A percentile compares a stretch with the other conserved stretches of the same genome.
Evolutionary conservation across 1,140 invertebrate genomes (phyloP).

Genomic region (Gryon sp.): DNA sequence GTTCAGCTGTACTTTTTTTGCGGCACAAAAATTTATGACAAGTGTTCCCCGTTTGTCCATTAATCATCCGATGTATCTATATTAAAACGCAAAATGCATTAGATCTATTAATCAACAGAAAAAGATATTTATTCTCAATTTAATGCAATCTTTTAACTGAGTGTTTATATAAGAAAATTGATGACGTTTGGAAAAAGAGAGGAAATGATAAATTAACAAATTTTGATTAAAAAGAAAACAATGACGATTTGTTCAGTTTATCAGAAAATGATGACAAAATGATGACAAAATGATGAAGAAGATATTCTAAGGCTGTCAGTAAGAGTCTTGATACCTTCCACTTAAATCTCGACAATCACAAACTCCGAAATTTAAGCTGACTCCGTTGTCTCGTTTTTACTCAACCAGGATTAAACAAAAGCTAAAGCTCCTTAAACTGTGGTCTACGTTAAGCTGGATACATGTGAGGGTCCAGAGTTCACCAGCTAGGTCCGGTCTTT

Average conservation of each 20-base stretch:
- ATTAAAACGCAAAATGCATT: neutral
- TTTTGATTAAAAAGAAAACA: too few relatives aligned
- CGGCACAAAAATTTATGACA: constrained; percentile 50
- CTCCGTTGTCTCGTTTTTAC: constrained; percentile 76
- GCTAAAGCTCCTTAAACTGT: constrained; percentile 79
- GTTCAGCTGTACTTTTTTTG: constrained; percentile 39
- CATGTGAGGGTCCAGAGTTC: constrained; percentile 73
- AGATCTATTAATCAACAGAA: constrained; percentile 9
- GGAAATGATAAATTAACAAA: too few relatives aligned
- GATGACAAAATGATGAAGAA: constrained; percentile 43
- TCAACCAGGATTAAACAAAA: constrained; percentile 78
- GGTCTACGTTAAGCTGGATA: constrained; percentile 78
- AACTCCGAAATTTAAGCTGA: constrained; percentile 65
- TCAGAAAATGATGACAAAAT: neutral
- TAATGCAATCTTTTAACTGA: neutral
- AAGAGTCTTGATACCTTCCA: constrained; percentile 42
- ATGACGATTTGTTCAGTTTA: too few relatives aligned
- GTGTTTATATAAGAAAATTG: too few relatives aligned
- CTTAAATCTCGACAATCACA: constrained; percentile 68
- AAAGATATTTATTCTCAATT: neutral
- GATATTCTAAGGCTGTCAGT: constrained; percentile 51
- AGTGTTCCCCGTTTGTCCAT: constrained; percentile 18
- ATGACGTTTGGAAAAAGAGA: too few relatives aligned
- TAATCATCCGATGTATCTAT: constrained; percentile 20
- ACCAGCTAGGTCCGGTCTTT: constrained; percentile 62